A percentile compares a stretch with the other conserved stretches of the same genome.
These are phyloP conservation scores for Spea bombifrons DNA, from an alignment of 2,113 vertebrate genomes.

Conservation along the genomic window DNA sequence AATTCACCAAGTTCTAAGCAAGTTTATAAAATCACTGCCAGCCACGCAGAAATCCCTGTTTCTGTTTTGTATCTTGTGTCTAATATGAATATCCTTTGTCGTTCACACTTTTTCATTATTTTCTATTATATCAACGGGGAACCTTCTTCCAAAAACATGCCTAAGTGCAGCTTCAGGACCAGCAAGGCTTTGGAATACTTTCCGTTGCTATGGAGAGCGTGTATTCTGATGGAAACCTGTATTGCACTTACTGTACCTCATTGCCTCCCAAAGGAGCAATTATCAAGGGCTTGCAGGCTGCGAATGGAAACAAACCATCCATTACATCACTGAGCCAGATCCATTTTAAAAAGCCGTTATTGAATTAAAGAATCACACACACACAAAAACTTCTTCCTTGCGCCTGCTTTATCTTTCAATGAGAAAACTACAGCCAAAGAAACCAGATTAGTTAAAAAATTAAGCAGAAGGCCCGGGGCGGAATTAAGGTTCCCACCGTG, in stretches of 20 bases:
- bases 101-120: background rate
- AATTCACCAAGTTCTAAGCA: too few species aligned
- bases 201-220: conserved; percentile 43
- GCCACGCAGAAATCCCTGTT: too few species aligned
- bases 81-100: too few species aligned
- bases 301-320: conserved; percentile 46
- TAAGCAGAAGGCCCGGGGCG: conserved; percentile 32
- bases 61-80: too few species aligned
- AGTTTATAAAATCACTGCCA: too few species aligned
- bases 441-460: conserved; percentile 42
- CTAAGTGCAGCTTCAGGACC: conserved; percentile 35
- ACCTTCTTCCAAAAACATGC: conserved; percentile 11
- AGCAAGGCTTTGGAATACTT: conserved; percentile 30
- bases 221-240: conserved; percentile 45
- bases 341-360: conserved; percentile 42
- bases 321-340: conserved; percentile 45
- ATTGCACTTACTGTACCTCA: conserved; percentile 44
- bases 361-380: conserved; percentile 33
- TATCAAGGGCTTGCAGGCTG: conserved; percentile 36
- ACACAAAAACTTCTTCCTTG: conserved; percentile 41
- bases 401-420: background rate
- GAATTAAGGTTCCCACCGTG: conserved; percentile 45
- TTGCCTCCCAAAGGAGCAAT: conserved; percentile 39
- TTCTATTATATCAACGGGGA: conserved; percentile 2
- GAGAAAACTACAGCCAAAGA: conserved; percentile 34